Conservation (phyloP, 64 coral and sea anemone species). For the Montipora cactus region DNA sequence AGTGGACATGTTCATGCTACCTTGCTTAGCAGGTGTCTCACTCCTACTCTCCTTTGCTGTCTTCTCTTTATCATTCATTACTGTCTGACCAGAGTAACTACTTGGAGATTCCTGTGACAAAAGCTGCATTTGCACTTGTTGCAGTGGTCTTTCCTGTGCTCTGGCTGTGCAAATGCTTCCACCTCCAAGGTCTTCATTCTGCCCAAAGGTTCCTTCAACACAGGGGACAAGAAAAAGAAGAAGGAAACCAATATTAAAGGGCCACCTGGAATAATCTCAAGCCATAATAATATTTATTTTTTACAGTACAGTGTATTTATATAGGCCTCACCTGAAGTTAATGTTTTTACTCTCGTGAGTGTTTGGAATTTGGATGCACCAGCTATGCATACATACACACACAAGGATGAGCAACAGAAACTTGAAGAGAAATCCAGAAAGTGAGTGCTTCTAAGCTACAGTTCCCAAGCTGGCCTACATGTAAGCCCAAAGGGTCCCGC, state of each 20-base stretch:
- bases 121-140: neutral
- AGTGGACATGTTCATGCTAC: neutral
- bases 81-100: neutral
- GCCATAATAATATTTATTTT: too few species aligned
- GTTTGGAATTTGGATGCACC: too few species aligned
- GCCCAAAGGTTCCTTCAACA: neutral
- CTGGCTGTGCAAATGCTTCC: neutral
- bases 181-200: neutral
- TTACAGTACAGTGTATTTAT: too few species aligned
- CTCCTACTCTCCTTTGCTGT: neutral
- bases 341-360: too few species aligned
- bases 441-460: too few species aligned
- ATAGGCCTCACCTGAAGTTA: too few species aligned
- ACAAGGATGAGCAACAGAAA: too few species aligned
- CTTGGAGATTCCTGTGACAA: neutral
- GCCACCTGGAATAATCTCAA: too few species aligned
- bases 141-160: neutral
- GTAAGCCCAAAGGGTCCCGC: too few species aligned
- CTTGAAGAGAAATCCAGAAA: too few species aligned
- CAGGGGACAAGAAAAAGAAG: neutral
- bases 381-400: too few species aligned
- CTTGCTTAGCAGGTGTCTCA: constrained; percentile 19
- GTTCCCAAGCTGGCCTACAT: too few species aligned
- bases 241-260: neutral
- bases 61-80: neutral